phyloP scores from a whole-genome alignment of 2,888 invertebrate genomes.

The Drosophila limbata region DNA sequence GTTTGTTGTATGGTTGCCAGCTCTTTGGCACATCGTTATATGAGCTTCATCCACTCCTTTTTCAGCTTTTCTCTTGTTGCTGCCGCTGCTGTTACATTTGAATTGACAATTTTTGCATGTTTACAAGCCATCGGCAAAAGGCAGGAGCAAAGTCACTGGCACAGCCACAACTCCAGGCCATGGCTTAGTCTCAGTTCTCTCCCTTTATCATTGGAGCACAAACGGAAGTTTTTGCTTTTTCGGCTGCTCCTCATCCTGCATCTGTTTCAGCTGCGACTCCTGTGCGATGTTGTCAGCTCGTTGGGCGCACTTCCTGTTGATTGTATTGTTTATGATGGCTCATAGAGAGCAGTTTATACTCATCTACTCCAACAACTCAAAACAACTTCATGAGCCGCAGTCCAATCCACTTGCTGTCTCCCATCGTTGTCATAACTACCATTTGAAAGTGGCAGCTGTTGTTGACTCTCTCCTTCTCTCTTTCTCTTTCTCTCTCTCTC shows the following conservation, averaged over 20 bases:
- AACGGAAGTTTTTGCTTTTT: constrained; percentile 48
- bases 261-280: not conserved
- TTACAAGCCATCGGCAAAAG: constrained; percentile 51
- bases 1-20: constrained; percentile 45
- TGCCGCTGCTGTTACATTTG: constrained; percentile 44
- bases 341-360: constrained; percentile 37
- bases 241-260: constrained; percentile 1
- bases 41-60: constrained; percentile 28
- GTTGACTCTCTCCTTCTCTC: not conserved
- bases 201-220: constrained; percentile 36
- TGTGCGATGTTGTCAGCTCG: constrained; percentile 43
- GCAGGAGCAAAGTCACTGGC: constrained; percentile 17
- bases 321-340: constrained; percentile 63
- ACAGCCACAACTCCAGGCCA: constrained; percentile 26
- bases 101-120: constrained; percentile 72
- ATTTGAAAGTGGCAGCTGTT: constrained; percentile 29
- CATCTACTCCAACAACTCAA: constrained; percentile 7
- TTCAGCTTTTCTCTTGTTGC: constrained; percentile 8
- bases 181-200: constrained; percentile 33
- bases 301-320: constrained; percentile 60
- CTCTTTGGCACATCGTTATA: constrained; percentile 57
- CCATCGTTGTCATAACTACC: constrained; percentile 33
- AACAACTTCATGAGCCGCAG: constrained; percentile 20
- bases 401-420: not conserved
- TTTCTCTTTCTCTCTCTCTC: not conserved